These are phyloP conservation scores for Sesamia nonagrioides DNA, from an alignment of 1,140 invertebrate genomes.

Conservation along the genomic window DNA sequence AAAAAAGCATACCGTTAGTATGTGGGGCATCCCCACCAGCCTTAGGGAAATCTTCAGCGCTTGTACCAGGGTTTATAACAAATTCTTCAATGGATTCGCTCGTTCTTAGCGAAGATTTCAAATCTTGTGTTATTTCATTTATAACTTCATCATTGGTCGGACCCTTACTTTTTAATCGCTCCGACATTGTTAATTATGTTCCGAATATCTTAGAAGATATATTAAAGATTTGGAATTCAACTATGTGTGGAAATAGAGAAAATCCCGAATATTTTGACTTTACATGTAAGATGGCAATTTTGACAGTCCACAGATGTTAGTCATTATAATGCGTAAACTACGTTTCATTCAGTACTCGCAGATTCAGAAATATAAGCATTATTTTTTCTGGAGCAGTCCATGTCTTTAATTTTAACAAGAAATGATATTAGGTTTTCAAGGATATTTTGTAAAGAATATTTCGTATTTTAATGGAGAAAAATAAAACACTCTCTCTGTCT, in stretches of 20 bases:
- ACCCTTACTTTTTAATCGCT: conserved; percentile 68
- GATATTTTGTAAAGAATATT: too few relatives aligned
- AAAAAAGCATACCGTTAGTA: conserved; percentile 54
- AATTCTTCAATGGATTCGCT: conserved; percentile 57
- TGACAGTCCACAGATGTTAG: too few relatives aligned
- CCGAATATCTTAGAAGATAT: not conserved
- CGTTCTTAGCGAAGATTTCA: conserved; percentile 69
- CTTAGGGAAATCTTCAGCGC: conserved; percentile 53
- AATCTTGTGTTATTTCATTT: conserved; percentile 80
- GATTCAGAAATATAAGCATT: not conserved
- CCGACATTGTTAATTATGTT: conserved; percentile 66
- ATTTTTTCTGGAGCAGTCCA: too few relatives aligned
- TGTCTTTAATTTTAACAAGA: too few relatives aligned
- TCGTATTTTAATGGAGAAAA: too few relatives aligned
- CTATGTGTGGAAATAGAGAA: not conserved
- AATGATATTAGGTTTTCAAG: too few relatives aligned
- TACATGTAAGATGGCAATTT: conserved; percentile 8
- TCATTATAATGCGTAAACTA: too few relatives aligned
- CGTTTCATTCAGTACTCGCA: too few relatives aligned
- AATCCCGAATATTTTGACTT: conserved; percentile 8
- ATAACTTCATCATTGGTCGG: conserved; percentile 80
- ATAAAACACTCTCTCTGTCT: too few relatives aligned
- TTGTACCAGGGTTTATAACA: conserved; percentile 64
- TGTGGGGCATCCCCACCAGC: conserved; percentile 53
- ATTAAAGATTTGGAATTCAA: too few relatives aligned